Conservation (phyloP, 2,113 vertebrate species). For the Pachypanchax playfairii region DNA sequence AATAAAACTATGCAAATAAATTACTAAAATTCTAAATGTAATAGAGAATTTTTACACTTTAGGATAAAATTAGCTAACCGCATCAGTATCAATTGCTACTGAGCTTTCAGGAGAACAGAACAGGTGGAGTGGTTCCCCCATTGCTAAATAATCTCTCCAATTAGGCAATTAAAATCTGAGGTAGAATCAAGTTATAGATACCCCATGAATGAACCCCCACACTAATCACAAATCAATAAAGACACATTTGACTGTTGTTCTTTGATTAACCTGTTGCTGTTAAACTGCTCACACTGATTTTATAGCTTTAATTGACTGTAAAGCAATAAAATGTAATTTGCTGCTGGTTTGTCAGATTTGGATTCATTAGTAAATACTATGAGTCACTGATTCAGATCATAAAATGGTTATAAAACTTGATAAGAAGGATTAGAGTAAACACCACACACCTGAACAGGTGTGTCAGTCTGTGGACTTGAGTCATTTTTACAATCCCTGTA, state of each 20-base stretch:
- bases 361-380: conserved; percentile 57
- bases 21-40: not conserved
- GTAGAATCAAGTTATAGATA: conserved; percentile 76
- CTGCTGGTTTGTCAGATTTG: conserved; percentile 46
- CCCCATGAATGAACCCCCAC: conserved; percentile 67
- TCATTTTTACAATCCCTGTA: not conserved
- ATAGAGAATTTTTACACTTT: not conserved
- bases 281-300: conserved; percentile 52
- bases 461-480: not conserved
- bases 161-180: conserved; percentile 76
- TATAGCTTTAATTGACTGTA: conserved; percentile 56
- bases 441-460: not conserved
- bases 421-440: conserved; percentile 20
- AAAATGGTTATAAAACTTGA: conserved; percentile 22
- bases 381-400: conserved; percentile 52
- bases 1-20: not conserved
- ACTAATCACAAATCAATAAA: conserved; percentile 76
- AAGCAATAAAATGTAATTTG: conserved; percentile 50
- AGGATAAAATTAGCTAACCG: not conserved
- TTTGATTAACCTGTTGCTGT: conserved; percentile 64
- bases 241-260: conserved; percentile 58
- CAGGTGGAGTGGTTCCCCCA: conserved; percentile 75
- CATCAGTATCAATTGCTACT: not conserved
- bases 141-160: conserved; percentile 79
- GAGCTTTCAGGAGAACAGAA: conserved; percentile 50